Conservation (phyloP, 2,113 vertebrate species). For the Lepus timidus region DNA sequence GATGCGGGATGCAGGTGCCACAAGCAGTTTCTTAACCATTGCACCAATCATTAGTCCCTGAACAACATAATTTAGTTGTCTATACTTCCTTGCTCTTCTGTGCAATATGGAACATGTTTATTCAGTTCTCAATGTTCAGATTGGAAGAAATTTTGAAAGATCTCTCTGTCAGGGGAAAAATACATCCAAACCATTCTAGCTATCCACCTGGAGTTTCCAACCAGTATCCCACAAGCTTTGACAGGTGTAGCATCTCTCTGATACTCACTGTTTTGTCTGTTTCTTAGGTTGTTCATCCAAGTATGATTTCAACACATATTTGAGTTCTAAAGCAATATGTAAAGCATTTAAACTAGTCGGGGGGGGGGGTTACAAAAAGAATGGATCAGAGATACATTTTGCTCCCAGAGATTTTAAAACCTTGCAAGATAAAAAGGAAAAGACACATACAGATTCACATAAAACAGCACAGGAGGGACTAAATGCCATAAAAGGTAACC, state of each 20-base stretch:
- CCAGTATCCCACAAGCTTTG: neutral
- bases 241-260: neutral
- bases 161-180: neutral
- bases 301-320: neutral
- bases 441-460: neutral
- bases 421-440: neutral
- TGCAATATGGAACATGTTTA: neutral
- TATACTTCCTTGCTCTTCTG: neutral
- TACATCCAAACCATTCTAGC: neutral
- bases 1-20: no score
- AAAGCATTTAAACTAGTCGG: neutral
- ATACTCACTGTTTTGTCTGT: neutral
- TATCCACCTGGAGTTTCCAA: neutral
- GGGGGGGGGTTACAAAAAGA: neutral
- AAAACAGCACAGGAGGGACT: neutral
- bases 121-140: neutral
- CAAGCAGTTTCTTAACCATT: no score
- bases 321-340: neutral
- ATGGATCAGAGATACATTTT: slow-evolving; percentile 5
- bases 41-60: no score
- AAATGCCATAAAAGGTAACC: neutral
- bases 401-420: slow-evolving; percentile 32
- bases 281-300: neutral
- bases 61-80: no score
- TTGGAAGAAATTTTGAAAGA: slow-evolving; percentile 16